phyloP scores from a whole-genome alignment of 1,140 invertebrate genomes.

The Saccostrea cuccullata region DNA sequence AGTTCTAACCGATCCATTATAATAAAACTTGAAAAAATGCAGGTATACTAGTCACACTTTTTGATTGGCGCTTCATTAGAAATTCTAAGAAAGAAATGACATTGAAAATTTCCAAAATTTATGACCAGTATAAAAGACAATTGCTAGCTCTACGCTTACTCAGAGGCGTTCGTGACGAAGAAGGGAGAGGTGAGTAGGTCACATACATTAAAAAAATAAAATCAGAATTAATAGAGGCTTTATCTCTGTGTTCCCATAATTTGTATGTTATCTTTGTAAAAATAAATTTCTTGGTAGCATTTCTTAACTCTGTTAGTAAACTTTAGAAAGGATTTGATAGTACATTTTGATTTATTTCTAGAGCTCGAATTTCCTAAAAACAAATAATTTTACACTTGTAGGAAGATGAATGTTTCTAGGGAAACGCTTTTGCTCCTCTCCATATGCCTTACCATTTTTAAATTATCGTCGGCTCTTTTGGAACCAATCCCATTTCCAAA shows the following conservation, averaged over 20 bases:
- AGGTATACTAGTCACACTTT: not conserved
- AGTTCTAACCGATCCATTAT: not conserved
- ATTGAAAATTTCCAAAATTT: not conserved
- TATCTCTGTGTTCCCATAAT: too few species aligned
- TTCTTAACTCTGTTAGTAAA: too few species aligned
- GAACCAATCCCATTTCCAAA: constrained; percentile 7
- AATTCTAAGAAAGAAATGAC: not conserved
- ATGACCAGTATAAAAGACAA: not conserved
- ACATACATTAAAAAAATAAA: too few species aligned
- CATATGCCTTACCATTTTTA: not conserved
- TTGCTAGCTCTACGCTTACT: not conserved
- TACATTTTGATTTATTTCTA: too few species aligned
- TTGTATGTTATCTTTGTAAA: too few species aligned
- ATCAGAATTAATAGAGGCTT: too few species aligned
- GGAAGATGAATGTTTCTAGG: not conserved
- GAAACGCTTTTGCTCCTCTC: not conserved
- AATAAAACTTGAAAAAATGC: not conserved
- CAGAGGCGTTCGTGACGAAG: not conserved
- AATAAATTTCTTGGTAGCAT: too few species aligned
- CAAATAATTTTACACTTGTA: not conserved
- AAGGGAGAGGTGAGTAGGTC: not conserved
- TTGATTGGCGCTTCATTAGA: not conserved
- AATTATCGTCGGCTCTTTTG: constrained; percentile 9
- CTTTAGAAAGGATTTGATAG: too few species aligned
- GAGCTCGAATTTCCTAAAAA: too few species aligned